These are phyloP conservation scores for Drosophila eohydei DNA, from an alignment of 2,888 invertebrate genomes.

Conservation along the genomic window DNA sequence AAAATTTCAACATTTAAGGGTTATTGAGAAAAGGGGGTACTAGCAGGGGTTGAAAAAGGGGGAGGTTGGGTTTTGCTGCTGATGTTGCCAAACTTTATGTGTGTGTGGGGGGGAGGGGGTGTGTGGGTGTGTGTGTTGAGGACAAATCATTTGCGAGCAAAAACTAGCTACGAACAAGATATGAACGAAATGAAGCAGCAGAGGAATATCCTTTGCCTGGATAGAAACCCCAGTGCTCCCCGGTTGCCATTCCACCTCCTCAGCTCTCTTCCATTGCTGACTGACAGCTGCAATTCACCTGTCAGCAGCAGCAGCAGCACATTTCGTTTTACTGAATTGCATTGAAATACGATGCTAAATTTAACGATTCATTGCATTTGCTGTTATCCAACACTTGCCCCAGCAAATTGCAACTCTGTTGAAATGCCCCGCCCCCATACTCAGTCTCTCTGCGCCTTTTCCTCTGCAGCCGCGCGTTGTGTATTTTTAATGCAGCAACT, in stretches of 20 bases:
- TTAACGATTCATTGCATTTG: slow-evolving; percentile 80
- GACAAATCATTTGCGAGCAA: slow-evolving; percentile 63
- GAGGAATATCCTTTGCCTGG: slow-evolving; percentile 19
- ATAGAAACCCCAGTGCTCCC: background rate
- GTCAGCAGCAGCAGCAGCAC: slow-evolving; percentile 67
- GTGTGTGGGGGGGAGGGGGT: slow-evolving; percentile 16
- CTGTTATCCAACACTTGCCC: slow-evolving; percentile 57
- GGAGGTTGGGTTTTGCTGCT: slow-evolving; percentile 2
- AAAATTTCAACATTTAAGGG: slow-evolving; percentile 48
- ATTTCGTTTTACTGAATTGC: slow-evolving; percentile 71
- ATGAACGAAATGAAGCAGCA: slow-evolving; percentile 34
- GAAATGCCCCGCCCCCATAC: slow-evolving; percentile 18
- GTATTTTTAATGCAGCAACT: slow-evolving; percentile 77
- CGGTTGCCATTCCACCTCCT: slow-evolving; percentile 10
- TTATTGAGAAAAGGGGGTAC: slow-evolving; percentile 36
- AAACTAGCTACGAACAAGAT: slow-evolving; percentile 40
- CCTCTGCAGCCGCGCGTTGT: slow-evolving; percentile 17
- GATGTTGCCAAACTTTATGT: slow-evolving; percentile 52
- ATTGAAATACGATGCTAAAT: slow-evolving; percentile 81
- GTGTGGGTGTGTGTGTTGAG: slow-evolving; percentile 41
- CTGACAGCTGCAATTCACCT: slow-evolving; percentile 79
- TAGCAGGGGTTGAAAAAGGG: slow-evolving; percentile 5
- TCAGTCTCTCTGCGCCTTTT: background rate
- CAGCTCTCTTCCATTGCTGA: slow-evolving; percentile 37
- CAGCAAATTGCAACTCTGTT: slow-evolving; percentile 75